Base-by-base conservation (phyloP, 2,888 invertebrate species). In the Panzeria rudis region DNA sequence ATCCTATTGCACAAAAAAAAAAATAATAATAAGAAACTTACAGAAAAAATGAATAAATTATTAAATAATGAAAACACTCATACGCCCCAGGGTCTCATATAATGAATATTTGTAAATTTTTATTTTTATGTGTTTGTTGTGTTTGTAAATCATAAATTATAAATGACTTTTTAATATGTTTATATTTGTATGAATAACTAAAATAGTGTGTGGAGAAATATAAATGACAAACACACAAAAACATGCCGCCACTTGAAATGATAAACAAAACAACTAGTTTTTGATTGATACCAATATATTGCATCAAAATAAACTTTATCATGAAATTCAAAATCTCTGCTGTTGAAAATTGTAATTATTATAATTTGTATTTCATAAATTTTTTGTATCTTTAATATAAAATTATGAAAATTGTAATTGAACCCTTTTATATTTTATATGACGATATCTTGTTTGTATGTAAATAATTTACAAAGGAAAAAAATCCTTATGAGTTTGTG, bases 111-210 rank as follows among this genome's bases (percentile, higher is more conserved):
- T 62, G 32, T 35, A 5, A 38, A 32, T 68, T 41, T 23, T 62
- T 8, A 47, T 29, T 29, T 61, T 56, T 25, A 32, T 47, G 23
- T 78, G 47, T 56, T 47, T 50, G 59, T 47, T 5, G 15, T n/a
- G 52, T 35, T 59, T 68, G 15, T 41, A 25, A 75, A 79, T 59
- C 52, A 85, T 85, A 82, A 82, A 85, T 85, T 79, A 76, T 79
- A 75, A 82, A 85, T 82, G 75, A 82, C 52, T 76, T 80, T 75
- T 84, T 84, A 71, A 75, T 76, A 80, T 79, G 69, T 78, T 83
- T 72, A 47, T 73, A 66, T 78, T 73, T 78, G 25, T 11, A 17
- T 17, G 13, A 59, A 59, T 17, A 35, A 35, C n/a, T 59, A 35
- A 35, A 59, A 35, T 32, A 52, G 25, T 52, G 23, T 52, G 23